A percentile compares a stretch with the other conserved stretches of the same genome.
phyloP scores from a whole-genome alignment of 2,888 invertebrate species.

The Diloba caeruleocephala region DNA sequence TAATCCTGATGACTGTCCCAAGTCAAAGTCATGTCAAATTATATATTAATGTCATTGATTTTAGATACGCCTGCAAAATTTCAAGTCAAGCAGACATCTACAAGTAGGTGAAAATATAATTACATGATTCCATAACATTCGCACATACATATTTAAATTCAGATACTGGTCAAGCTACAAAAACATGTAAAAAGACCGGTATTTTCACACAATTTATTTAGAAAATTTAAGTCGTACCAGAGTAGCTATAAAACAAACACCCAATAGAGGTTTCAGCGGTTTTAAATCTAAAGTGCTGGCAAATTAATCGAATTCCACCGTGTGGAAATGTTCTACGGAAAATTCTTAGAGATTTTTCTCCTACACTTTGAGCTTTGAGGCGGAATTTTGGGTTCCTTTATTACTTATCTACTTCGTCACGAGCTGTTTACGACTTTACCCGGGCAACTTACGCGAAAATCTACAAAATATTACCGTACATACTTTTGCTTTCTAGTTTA shows the following conservation, averaged over 20 bases:
- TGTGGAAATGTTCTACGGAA: constrained; percentile 40
- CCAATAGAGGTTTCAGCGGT: constrained; percentile 31
- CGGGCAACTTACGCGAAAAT: constrained; percentile 36
- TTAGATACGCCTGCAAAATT: too few relatives aligned
- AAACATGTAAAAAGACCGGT: too few relatives aligned
- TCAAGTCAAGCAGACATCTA: too few relatives aligned
- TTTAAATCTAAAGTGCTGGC: constrained; percentile 51
- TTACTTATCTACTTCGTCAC: constrained; percentile 36
- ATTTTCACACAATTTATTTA: constrained; percentile 22
- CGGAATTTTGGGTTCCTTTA: constrained; percentile 45
- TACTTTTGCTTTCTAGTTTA: constrained; percentile 29
- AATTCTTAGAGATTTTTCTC: constrained; percentile 50
- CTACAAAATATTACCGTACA: constrained; percentile 32
- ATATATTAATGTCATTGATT: too few relatives aligned
- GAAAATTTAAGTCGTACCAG: constrained; percentile 14
- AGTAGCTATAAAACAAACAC: constrained; percentile 36
- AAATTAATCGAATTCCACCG: constrained; percentile 56
- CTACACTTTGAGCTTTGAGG: constrained; percentile 37
- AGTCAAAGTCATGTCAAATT: too few relatives aligned
- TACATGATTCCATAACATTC: too few relatives aligned
- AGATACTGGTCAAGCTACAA: too few relatives aligned
- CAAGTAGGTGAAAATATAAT: too few relatives aligned
- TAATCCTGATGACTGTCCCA: too few relatives aligned
- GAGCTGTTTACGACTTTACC: constrained; percentile 42
- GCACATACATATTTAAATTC: too few relatives aligned